Percentiles rank a stretch among this genome's conserved stretches.
phyloP scores from a whole-genome alignment of 2,888 invertebrate genomes.

The Amiota mariae region DNA sequence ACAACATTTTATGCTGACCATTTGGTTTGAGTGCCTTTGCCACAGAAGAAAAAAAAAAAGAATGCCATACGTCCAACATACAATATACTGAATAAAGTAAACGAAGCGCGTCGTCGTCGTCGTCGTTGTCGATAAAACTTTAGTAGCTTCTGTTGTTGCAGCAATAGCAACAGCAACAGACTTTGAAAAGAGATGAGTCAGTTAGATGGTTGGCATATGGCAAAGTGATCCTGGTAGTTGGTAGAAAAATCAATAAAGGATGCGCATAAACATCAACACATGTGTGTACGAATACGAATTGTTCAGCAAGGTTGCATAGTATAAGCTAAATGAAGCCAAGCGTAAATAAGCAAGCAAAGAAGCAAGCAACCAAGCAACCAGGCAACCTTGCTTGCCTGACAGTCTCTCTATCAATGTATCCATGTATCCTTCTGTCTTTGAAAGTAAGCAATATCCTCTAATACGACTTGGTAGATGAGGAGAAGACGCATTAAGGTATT shows the following conservation, averaged over 20 bases:
- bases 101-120: conserved; percentile 3
- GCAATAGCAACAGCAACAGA: not conserved
- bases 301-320: not conserved
- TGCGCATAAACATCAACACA: not conserved
- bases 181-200: not conserved
- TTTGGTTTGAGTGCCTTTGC: conserved; percentile 1
- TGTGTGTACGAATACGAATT: not conserved
- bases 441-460: no score
- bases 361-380: no score
- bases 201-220: not conserved
- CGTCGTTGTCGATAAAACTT: conserved; percentile 18
- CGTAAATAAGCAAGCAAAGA: conserved; percentile 24
- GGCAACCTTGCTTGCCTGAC: no score
- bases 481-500: not conserved
- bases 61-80: no score
- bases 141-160: not conserved
- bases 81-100: not conserved
- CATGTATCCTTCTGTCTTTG: no score
- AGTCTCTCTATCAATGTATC: no score
- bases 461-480: not conserved
- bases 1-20: conserved; percentile 26
- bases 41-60: no score
- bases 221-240: not conserved
- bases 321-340: conserved; percentile 23
- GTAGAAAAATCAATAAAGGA: conserved; percentile 21